Percentiles rank a stretch among this genome's conserved stretches.
phyloP scores from a whole-genome alignment of 2,113 vertebrate species.

The Pelmatolapia mariae region DNA sequence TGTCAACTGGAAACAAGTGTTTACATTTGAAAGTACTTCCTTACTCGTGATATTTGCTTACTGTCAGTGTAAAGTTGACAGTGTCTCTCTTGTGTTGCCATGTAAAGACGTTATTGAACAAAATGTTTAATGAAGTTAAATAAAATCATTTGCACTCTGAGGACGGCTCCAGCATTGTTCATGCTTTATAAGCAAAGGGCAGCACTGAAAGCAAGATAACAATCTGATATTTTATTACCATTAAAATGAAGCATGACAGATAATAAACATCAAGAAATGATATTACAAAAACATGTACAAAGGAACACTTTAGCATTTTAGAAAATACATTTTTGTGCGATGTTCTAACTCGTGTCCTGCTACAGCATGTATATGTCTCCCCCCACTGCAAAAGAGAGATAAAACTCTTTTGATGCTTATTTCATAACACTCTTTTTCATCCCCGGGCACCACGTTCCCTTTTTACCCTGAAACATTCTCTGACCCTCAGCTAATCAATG shows the following conservation, averaged over 20 bases:
- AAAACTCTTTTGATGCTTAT: neutral
- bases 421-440: neutral
- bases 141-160: conserved; percentile 50
- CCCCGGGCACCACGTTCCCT: neutral
- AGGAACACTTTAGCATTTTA: neutral
- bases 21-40: conserved; percentile 45
- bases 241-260: conserved; percentile 11
- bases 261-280: conserved; percentile 5
- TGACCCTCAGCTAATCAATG: neutral
- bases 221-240: conserved; percentile 25
- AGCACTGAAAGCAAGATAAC: neutral
- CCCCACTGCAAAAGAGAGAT: conserved; percentile 19
- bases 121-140: conserved; percentile 16
- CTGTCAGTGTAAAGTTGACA: neutral
- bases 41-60: conserved; percentile 13
- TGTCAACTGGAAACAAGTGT: conserved; percentile 54
- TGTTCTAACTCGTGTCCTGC: neutral
- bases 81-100: conserved; percentile 6
- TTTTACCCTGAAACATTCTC: neutral
- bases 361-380: conserved; percentile 20
- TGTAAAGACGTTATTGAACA: conserved; percentile 23
- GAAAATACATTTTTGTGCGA: neutral
- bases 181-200: neutral
- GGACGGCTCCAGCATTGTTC: neutral
- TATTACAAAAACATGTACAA: conserved; percentile 39